Evolutionary conservation across 1,140 invertebrate genomes (phyloP).

Genomic region (Calliopsis andreniformis): DNA sequence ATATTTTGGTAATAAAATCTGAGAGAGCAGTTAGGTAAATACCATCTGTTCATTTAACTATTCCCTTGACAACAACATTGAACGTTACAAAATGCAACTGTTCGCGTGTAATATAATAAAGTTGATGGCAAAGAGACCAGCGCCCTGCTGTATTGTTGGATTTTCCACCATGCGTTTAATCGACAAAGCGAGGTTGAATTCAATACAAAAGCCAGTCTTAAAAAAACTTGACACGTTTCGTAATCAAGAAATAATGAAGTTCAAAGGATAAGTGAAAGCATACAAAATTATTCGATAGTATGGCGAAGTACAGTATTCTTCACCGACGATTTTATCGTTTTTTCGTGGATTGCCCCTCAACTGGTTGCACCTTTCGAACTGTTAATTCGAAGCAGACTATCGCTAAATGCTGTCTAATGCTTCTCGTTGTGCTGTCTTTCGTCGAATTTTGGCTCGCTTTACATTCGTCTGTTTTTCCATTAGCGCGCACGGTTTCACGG

Average conservation of each 20-base stretch:
- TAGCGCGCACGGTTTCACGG: constrained; percentile 4
- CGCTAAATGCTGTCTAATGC: not conserved
- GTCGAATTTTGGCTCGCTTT: not conserved
- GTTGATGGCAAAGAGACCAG: too few species aligned
- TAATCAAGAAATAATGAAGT: not conserved
- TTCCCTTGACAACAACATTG: not conserved
- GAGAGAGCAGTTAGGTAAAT: not conserved
- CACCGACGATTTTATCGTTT: constrained; percentile 45
- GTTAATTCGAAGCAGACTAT: not conserved
- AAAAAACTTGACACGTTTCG: not conserved
- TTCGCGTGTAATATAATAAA: too few species aligned
- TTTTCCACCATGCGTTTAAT: not conserved
- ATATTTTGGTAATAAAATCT: constrained; percentile 32
- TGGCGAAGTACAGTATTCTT: not conserved
- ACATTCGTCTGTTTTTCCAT: constrained; percentile 24
- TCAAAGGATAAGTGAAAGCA: not conserved
- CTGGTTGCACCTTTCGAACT: not conserved
- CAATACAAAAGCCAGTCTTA: not conserved
- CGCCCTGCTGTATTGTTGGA: too few species aligned
- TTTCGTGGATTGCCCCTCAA: not conserved
- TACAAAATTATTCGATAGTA: too few species aligned
- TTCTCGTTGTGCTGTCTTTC: not conserved
- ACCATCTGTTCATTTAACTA: constrained; percentile 2
- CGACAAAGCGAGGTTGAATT: not conserved
- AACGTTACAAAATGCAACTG: not conserved